Base-by-base conservation (phyloP, 2,113 vertebrate species). In the Labeo rohita region DNA sequence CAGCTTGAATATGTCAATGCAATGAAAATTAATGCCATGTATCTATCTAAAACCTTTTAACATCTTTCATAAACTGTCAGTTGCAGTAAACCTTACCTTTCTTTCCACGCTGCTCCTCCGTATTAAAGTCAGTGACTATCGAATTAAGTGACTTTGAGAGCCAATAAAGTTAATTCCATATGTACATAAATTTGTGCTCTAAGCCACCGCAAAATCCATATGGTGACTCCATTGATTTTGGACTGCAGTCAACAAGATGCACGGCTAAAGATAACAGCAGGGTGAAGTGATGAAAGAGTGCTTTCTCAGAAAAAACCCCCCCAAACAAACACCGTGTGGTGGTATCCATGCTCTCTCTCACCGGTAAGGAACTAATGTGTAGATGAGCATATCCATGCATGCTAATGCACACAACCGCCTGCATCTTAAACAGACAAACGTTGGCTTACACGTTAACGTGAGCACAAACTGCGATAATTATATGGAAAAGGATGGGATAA, bases 121-220 rank as follows among this genome's bases (percentile, higher is more conserved):
- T 63, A 86, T 86, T 81, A 86, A 86, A 81, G 79, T 52, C 85
- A 66, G 70, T 75, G 83, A 66, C 87, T 76, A 82, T 80, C 54
- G 68, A 75, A 66, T 75, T 49, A 74, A 84, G 77, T 73, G 77
- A 74, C 56, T 86, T 81, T 85, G 87, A 81, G 66, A 74, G 78
- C 70, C 83, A 76, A 82, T 82, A 81, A 81, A 85, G 66, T 70
- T 81, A 45, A 86, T 81, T 88, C 79, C 9, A 61, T 85, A 88
- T 81, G 83, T 82, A 79, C 87, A 88, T 88, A 88, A 88, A 85
- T 88, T 88, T 88, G 87, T 85, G 78, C 72, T 79, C 76, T 75
- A 80, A 80, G 84, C 77, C 76, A 74, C 83, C 77, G 74, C 77
- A 80, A 49, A 85, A 85, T 88, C 87, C 84, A 88, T 88, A 81